Conservation (phyloP, 23 tunicate species). For the Phallusia fumigata region DNA sequence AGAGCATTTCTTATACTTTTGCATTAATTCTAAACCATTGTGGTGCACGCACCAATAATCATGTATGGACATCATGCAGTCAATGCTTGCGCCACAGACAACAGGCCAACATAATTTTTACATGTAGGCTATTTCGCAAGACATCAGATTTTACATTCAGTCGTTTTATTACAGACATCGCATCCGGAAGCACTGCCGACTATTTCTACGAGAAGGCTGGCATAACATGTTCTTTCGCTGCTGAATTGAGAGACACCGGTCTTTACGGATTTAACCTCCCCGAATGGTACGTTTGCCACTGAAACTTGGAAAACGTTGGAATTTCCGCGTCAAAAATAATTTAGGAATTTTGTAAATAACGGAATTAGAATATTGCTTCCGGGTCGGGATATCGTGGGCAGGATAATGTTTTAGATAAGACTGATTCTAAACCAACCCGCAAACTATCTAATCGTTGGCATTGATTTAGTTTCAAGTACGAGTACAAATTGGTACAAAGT, state of each 20-base stretch:
- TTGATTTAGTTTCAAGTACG: too few species aligned
- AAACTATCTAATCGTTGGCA: too few species aligned
- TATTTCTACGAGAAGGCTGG: constrained; percentile 56
- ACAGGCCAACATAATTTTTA: neutral
- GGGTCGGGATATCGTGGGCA: too few species aligned
- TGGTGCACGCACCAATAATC: too few species aligned
- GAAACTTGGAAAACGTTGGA: too few species aligned
- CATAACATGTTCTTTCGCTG: constrained; percentile 78
- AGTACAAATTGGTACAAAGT: too few species aligned
- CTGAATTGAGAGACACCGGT: constrained; percentile 90
- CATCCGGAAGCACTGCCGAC: constrained; percentile 78
- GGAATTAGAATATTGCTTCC: too few species aligned
- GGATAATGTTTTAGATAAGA: too few species aligned
- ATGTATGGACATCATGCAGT: too few species aligned
- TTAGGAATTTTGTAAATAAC: too few species aligned
- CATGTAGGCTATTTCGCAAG: neutral
- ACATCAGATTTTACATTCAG: neutral
- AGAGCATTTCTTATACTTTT: neutral
- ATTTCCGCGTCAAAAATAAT: too few species aligned
- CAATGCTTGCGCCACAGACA: neutral
- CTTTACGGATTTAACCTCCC: constrained; percentile 78
- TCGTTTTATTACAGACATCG: constrained; percentile 37
- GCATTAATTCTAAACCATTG: neutral
- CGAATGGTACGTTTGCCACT: constrained; percentile 48
- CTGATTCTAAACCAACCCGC: too few species aligned